These are phyloP conservation scores for Leptothorax acervorum DNA, from an alignment of 2,888 invertebrate genomes.

Conservation along the genomic window DNA sequence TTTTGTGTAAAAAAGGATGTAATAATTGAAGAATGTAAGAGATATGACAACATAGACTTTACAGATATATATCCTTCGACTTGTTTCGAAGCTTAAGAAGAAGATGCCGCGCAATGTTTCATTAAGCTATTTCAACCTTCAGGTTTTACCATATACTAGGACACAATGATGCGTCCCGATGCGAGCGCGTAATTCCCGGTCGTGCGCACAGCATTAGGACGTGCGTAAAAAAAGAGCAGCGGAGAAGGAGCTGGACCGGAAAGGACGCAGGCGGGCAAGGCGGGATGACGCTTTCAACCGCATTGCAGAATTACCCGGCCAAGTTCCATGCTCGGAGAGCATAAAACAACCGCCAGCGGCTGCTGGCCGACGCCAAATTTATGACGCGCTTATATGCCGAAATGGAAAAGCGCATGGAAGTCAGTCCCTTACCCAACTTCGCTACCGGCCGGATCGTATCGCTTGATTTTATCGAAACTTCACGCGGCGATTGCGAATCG, in stretches of 20 bases:
- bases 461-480: constrained; percentile 38
- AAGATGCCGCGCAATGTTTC: background rate
- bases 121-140: background rate
- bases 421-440: constrained; percentile 16
- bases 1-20: background rate
- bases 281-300: constrained; percentile 78
- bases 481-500: constrained; percentile 13
- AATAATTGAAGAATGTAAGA: background rate
- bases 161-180: constrained; percentile 46
- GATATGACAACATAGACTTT: background rate
- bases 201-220: constrained; percentile 30
- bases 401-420: constrained; percentile 79
- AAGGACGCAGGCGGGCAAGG: constrained; percentile 28
- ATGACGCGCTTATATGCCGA: constrained; percentile 82
- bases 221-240: constrained; percentile 37
- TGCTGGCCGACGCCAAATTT: constrained; percentile 79
- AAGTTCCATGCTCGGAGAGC: constrained; percentile 80
- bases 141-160: background rate
- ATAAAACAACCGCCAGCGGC: constrained; percentile 81
- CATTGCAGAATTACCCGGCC: constrained; percentile 84
- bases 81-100: background rate
- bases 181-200: constrained; percentile 49
- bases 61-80: background rate
- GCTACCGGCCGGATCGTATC: background rate
- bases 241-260: constrained; percentile 21